Evolutionary conservation across 1,140 invertebrate species (phyloP).

Genomic region (Prorops nasuta): DNA sequence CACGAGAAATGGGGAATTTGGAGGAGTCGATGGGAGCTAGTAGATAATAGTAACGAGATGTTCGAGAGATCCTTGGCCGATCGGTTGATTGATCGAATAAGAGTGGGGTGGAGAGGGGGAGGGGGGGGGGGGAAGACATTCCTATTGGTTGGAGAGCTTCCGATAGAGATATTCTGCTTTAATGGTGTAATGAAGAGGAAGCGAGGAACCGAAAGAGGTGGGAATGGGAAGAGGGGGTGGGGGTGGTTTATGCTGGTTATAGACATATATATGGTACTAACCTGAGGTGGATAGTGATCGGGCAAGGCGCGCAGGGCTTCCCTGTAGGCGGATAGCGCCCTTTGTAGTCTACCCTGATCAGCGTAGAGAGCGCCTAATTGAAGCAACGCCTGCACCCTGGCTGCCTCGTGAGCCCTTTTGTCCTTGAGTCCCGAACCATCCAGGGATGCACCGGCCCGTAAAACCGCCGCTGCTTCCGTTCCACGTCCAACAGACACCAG

Average conservation of each 20-base stretch:
- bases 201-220: neutral
- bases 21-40: no score
- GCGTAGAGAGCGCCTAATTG: constrained; percentile 88
- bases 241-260: no score
- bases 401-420: constrained; percentile 83
- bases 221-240: no score
- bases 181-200: constrained; percentile 23
- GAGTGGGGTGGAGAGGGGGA: no score
- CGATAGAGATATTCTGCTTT: constrained; percentile 13
- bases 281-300: constrained; percentile 77
- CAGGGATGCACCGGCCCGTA: constrained; percentile 77
- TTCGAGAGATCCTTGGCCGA: no score
- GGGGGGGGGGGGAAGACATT: no score
- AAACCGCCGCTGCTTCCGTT: constrained; percentile 80
- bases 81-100: no score
- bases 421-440: constrained; percentile 88
- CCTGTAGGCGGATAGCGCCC: constrained; percentile 85
- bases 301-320: constrained; percentile 83
- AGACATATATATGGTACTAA: constrained; percentile 54
- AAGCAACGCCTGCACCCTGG: constrained; percentile 85
- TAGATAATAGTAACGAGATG: no score
- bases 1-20: no score
- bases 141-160: no score
- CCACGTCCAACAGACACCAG: constrained; percentile 77
- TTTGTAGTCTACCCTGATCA: constrained; percentile 79